phyloP scores from a whole-genome alignment of 1,140 invertebrate genomes.

The Brachionus rotundiformis region DNA sequence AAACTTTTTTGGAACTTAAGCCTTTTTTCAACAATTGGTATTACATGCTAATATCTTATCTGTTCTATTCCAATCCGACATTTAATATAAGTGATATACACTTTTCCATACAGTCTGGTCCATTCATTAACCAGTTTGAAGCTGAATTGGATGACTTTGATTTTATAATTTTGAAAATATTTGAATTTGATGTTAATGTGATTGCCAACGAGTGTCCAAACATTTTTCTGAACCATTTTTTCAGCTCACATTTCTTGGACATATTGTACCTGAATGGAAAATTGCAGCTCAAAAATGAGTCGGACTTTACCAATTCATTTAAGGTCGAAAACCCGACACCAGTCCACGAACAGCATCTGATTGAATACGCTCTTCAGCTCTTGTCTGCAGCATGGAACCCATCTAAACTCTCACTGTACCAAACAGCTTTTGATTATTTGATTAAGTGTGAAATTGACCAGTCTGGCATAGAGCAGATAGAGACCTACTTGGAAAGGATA shows the following conservation, averaged over 20 bases:
- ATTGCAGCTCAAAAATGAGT: constrained; percentile 43
- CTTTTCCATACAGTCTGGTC: neutral
- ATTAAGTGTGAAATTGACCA: neutral
- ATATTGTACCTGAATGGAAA: constrained; percentile 39
- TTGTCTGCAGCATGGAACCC: constrained; percentile 8
- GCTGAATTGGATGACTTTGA: constrained; percentile 25
- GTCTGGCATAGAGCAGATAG: neutral
- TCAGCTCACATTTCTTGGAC: constrained; percentile 34
- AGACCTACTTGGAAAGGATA: constrained; percentile 32
- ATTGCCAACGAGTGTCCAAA: neutral
- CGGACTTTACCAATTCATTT: neutral
- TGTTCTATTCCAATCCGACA: constrained; percentile 48
- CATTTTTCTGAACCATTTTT: constrained; percentile 35
- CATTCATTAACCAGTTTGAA: constrained; percentile 4
- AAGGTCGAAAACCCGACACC: neutral
- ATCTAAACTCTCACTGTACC: neutral
- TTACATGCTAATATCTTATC: constrained; percentile 44
- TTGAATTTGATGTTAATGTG: constrained; percentile 26
- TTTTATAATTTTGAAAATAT: constrained; percentile 10
- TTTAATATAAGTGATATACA: constrained; percentile 50
- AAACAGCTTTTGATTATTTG: constrained; percentile 51
- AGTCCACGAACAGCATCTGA: constrained; percentile 33
- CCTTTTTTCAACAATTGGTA: constrained; percentile 38
- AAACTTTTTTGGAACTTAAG: constrained; percentile 33
- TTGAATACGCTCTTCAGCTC: constrained; percentile 10